These are phyloP conservation scores for Tachina fera DNA, from an alignment of 2,888 invertebrate genomes.

Conservation along the genomic window DNA sequence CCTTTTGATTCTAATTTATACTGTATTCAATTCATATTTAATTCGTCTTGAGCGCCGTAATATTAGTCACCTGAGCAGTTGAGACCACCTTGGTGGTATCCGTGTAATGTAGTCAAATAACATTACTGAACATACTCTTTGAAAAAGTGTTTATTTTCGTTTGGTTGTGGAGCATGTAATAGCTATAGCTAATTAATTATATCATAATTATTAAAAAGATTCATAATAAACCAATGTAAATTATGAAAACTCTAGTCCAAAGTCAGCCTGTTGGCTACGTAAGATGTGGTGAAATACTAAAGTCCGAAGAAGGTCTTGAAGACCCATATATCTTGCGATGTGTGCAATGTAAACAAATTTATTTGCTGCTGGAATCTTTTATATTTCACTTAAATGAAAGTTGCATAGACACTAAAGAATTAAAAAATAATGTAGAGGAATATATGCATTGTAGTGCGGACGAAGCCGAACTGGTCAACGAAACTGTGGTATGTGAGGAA, in stretches of 20 bases:
- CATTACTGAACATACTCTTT: slow-evolving; percentile 38
- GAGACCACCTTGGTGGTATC: no score
- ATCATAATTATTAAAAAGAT: background rate
- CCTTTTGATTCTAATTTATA: no score
- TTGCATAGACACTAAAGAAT: slow-evolving; percentile 18
- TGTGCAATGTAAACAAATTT: slow-evolving; percentile 56
- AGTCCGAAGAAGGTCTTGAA: slow-evolving; percentile 41
- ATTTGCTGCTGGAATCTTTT: slow-evolving; percentile 56
- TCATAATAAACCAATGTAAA: background rate
- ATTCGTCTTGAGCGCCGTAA: no score
- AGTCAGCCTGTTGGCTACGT: slow-evolving; percentile 44
- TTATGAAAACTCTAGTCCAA: slow-evolving; percentile 24
- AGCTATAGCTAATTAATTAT: no score
- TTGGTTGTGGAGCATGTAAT: background rate
- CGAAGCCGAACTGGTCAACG: slow-evolving; percentile 30
- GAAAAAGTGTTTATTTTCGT: slow-evolving; percentile 12
- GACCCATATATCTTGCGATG: slow-evolving; percentile 53
- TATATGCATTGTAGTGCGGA: background rate
- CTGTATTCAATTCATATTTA: no score
- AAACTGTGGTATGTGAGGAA: slow-evolving; percentile 35
- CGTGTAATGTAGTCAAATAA: background rate
- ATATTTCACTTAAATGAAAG: slow-evolving; percentile 50
- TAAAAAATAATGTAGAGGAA: background rate
- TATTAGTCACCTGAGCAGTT: no score
- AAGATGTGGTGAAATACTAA: slow-evolving; percentile 59